Base-by-base conservation (phyloP, 2,113 vertebrate genomes). In the Sorex araneus region DNA sequence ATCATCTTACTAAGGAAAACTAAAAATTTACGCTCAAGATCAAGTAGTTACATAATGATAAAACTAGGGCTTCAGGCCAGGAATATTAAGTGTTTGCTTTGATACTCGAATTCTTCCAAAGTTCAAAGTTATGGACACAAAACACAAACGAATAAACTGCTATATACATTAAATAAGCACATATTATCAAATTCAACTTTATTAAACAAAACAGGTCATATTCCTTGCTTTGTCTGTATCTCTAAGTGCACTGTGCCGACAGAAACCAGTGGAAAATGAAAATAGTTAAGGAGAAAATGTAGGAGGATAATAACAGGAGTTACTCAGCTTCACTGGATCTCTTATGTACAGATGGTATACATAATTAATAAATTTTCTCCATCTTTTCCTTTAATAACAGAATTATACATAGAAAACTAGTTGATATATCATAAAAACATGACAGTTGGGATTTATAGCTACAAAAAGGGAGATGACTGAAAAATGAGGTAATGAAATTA, bases 31-130 rank as follows among this genome's bases (percentile, higher is more conserved):
- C 54, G 57, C 32, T 25, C 81, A 71, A 94, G 43, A 87, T 77
- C 79, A 88, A 88, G 57, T 36, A 74, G 83, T 96, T 90, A 93
- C 8, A 0, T 89, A 77, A 87, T 67, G 34, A 83, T 79, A 90
- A 69, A 95, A 69, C 43, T 64, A 30, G 28, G 45, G 64, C 45
- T 93, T 88, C 40, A 47, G 30, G 76, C 67, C 50, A 36, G 90
- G 23, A 60, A 76, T 25, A 75, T 50, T 28, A 81, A 89, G 45
- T 78, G 81, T 85, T 77, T 71, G 64, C 80, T 93, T 87, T 83
- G 15, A 30, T 70, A 94, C 74, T 15, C 60, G 40, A 23, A 90
- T 0, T 75, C 76, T 89, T 77, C 47, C 54, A 91, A 74, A 73
- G 63, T 50, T 88, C 76, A 88, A 90, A 87, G 66, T 34, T 64